A percentile compares a stretch with the other conserved stretches of the same genome.
Evolutionary conservation across 2,797 vertebrate genomes (phyloP).

Genomic region (Alca torda): DNA sequence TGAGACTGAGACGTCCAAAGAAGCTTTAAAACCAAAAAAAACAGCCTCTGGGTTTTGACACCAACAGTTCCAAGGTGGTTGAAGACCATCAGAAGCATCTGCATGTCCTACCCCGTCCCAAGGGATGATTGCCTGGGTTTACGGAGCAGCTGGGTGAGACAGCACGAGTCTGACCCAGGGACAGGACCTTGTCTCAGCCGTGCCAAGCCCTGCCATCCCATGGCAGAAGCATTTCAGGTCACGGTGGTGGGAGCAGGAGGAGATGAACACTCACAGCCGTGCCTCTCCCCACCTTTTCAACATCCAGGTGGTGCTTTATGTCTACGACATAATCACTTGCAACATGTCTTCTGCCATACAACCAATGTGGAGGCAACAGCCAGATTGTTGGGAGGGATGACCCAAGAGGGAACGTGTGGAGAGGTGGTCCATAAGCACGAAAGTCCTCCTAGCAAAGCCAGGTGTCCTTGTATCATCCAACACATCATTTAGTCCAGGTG

Average conservation of each 20-base stretch:
- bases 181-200: background rate
- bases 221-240: background rate
- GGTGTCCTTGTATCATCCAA: background rate
- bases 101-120: rapidly evolving
- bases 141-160: background rate
- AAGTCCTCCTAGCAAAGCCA: background rate
- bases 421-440: background rate
- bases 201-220: background rate
- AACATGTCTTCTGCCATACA: rapidly evolving
- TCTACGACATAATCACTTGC: background rate
- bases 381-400: rapidly evolving
- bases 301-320: background rate
- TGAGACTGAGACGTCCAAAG: rapidly evolving
- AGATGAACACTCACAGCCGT: background rate
- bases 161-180: background rate
- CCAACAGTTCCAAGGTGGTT: rapidly evolving
- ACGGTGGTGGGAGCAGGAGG: background rate
- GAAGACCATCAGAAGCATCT: background rate
- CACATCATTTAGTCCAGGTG: background rate
- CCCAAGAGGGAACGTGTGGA: background rate
- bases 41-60: background rate
- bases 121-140: background rate
- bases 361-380: background rate
- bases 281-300: background rate
- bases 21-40: background rate